Percentiles rank a stretch among this genome's conserved stretches.
Evolutionary conservation across 2,113 vertebrate genomes (phyloP).

Genomic region (Serilophus lunatus): DNA sequence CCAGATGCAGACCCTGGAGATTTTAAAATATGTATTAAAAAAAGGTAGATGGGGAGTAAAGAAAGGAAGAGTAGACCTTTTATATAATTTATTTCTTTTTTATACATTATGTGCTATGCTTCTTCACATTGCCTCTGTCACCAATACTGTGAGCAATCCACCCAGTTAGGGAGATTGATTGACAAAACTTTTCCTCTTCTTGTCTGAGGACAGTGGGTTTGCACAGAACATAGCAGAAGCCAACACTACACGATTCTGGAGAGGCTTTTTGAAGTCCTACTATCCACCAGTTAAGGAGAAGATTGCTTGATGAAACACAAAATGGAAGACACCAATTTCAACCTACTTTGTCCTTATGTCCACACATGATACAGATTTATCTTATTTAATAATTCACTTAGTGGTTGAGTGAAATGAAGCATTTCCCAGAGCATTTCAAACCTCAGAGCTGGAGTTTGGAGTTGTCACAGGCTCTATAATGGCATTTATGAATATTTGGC

Average conservation of each 20-base stretch:
- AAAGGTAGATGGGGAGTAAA: accelerated
- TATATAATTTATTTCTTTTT: not conserved
- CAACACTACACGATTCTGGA: not conserved
- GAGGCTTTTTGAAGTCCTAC: accelerated
- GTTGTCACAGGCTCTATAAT: not conserved
- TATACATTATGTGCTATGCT: not conserved
- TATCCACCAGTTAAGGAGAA: not conserved
- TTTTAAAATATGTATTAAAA: not conserved
- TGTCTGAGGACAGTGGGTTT: not conserved
- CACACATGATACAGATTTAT: not conserved
- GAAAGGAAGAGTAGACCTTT: not conserved
- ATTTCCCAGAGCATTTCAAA: not conserved
- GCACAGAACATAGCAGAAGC: not conserved
- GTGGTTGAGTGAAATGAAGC: not conserved
- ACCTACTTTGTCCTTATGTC: not conserved
- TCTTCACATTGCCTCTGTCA: not conserved
- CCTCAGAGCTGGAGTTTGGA: not conserved
- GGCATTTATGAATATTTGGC: not conserved
- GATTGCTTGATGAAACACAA: not conserved
- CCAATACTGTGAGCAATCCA: not conserved
- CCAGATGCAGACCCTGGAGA: not conserved
- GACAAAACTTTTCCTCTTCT: not conserved
- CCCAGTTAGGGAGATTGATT: not conserved
- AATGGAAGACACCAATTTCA: not conserved
- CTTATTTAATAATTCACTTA: not conserved